Evolutionary conservation across 2,888 invertebrate genomes (phyloP).

Genomic region (Luffia ferchaultella): DNA sequence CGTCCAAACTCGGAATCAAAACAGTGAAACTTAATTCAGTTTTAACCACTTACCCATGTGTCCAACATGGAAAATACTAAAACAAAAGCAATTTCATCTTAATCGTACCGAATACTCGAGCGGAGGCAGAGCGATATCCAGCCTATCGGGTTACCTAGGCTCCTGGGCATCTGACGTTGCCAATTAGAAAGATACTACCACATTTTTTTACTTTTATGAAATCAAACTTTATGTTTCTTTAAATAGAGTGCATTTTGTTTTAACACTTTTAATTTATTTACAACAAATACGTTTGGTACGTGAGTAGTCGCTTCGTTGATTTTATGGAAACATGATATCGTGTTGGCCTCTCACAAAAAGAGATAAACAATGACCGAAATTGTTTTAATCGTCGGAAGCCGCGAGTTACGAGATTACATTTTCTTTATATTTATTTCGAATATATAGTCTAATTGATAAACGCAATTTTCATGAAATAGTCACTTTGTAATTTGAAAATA

Average conservation of each 20-base stretch:
- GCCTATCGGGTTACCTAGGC: conserved; percentile 64
- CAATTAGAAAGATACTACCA: conserved; percentile 24
- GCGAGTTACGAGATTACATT: conserved; percentile 31
- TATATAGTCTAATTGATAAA: too few relatives aligned
- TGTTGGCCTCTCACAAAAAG: conserved; percentile 61
- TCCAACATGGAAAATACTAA: conserved; percentile 42
- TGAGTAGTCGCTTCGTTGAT: conserved; percentile 63
- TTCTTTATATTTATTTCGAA: too few relatives aligned
- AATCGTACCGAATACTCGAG: conserved; percentile 59
- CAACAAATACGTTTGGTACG: conserved; percentile 33
- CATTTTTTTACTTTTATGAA: conserved; percentile 10
- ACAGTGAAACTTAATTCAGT: too few relatives aligned
- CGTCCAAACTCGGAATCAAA: too few relatives aligned
- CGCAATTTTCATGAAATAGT: too few relatives aligned
- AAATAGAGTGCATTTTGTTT: conserved; percentile 19
- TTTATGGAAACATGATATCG: conserved; percentile 64
- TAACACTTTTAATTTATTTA: conserved; percentile 21
- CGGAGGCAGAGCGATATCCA: conserved; percentile 59
- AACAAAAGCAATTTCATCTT: conserved; percentile 55
- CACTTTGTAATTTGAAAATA: too few relatives aligned
- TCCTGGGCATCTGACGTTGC: conserved; percentile 47
- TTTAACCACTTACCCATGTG: too few relatives aligned
- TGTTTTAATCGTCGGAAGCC: conserved; percentile 62
- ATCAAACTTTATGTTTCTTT: conserved; percentile 15
- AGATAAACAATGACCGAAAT: conserved; percentile 53